Conservation (phyloP, 2,113 vertebrate species). For the Serilophus lunatus region DNA sequence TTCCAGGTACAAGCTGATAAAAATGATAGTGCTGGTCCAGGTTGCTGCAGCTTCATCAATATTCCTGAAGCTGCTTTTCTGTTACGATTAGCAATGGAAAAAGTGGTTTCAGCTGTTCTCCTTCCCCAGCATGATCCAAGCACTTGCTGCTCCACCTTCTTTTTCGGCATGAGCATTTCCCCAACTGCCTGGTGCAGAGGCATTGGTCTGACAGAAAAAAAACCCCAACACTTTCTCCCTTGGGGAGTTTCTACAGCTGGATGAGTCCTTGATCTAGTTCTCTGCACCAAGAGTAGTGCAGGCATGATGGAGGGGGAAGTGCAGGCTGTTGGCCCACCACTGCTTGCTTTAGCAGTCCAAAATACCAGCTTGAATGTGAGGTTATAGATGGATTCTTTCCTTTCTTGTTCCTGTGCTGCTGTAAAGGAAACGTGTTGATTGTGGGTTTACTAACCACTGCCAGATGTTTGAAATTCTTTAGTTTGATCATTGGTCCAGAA, state of each 20-base stretch:
- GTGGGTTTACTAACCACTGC: neutral
- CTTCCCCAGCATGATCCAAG: neutral
- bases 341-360: neutral
- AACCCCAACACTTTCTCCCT: neutral
- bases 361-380: neutral
- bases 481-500: neutral
- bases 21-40: neutral
- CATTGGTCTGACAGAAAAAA: neutral
- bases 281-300: neutral
- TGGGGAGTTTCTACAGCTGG: neutral
- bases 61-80: neutral
- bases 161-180: accelerated
- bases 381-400: neutral
- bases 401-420: neutral
- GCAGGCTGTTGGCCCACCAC: neutral
- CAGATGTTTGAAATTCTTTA: neutral
- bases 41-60: neutral
- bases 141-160: neutral
- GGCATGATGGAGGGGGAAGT: neutral
- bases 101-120: neutral
- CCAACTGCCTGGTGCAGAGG: neutral
- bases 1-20: neutral
- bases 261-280: neutral
- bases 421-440: accelerated
- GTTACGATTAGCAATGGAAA: accelerated